Evolutionary conservation across 2,888 invertebrate species (phyloP).

Genomic region (Cryptocephalus moraei): DNA sequence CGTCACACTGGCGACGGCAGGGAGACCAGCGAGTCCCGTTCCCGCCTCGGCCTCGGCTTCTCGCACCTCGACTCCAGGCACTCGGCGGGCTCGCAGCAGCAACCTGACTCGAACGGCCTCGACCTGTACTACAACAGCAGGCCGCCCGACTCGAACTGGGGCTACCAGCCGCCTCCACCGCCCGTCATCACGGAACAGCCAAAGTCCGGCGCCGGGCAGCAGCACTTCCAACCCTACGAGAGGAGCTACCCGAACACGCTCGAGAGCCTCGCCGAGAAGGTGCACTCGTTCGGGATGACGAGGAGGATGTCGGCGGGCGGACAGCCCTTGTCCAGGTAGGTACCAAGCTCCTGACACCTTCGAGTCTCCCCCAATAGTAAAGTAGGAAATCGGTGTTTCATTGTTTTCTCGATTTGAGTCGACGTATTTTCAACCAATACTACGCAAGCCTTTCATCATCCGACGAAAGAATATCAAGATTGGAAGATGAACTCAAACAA

Average conservation of each 20-base stretch:
- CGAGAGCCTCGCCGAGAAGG: conserved; percentile 86
- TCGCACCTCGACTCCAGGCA: conserved; percentile 43
- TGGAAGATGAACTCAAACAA: no score
- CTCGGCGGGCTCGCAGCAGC: conserved; percentile 36
- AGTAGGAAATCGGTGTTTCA: no score
- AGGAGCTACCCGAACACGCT: conserved; percentile 78
- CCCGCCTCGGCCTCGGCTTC: conserved; percentile 61
- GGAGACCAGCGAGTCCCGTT: conserved; percentile 68
- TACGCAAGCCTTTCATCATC: no score
- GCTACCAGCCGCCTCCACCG: conserved; percentile 76
- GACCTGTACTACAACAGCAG: conserved; percentile 64
- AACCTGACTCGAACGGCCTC: conserved; percentile 49
- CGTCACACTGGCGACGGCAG: conserved; percentile 63
- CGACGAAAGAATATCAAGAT: no score
- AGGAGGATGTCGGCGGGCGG: conserved; percentile 62
- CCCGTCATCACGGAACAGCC: conserved; percentile 88
- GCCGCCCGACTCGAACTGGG: conserved; percentile 51
- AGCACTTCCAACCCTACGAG: conserved; percentile 82
- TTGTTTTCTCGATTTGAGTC: no score
- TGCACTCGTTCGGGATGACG: conserved; percentile 65
- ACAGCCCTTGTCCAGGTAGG: conserved; percentile 33
- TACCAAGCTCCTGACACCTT: no score
- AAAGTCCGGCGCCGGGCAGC: conserved; percentile 54
- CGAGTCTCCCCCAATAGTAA: no score
- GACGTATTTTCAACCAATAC: no score